phyloP scores from a whole-genome alignment of 2,113 vertebrate species.

The Meriones unguiculatus region DNA sequence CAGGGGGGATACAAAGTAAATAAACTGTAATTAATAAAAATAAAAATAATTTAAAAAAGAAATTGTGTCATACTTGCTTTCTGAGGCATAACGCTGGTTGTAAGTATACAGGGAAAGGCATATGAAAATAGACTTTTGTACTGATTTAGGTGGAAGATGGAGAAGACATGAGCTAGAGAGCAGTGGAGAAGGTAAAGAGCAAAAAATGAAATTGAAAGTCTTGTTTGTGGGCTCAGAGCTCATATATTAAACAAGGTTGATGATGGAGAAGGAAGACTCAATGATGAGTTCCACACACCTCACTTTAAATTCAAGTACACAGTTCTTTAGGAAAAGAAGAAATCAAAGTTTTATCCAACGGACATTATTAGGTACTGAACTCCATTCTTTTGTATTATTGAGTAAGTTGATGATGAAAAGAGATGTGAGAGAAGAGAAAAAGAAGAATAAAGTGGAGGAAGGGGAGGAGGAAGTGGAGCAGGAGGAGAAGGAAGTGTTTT shows the following conservation, averaged over 20 bases:
- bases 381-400: background rate
- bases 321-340: constrained; percentile 7
- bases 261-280: background rate
- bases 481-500: background rate
- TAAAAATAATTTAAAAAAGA: background rate
- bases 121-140: background rate
- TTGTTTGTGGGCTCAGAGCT: background rate
- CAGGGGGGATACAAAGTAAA: too few species aligned
- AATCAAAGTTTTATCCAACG: background rate
- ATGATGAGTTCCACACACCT: background rate
- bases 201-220: background rate
- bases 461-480: background rate
- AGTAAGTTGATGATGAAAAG: background rate
- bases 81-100: background rate
- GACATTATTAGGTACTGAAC: background rate
- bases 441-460: background rate
- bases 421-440: background rate
- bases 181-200: background rate
- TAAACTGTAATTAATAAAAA: too few species aligned
- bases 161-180: background rate
- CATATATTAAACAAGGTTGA: background rate
- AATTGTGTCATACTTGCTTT: constrained; percentile 5
- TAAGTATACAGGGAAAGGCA: background rate
- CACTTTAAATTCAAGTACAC: background rate
- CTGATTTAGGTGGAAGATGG: too few species aligned